Percentiles rank a stretch among this genome's conserved stretches.
Evolutionary conservation across 2,113 vertebrate genomes (phyloP).

Genomic region (Poeciliopsis occidentalis): DNA sequence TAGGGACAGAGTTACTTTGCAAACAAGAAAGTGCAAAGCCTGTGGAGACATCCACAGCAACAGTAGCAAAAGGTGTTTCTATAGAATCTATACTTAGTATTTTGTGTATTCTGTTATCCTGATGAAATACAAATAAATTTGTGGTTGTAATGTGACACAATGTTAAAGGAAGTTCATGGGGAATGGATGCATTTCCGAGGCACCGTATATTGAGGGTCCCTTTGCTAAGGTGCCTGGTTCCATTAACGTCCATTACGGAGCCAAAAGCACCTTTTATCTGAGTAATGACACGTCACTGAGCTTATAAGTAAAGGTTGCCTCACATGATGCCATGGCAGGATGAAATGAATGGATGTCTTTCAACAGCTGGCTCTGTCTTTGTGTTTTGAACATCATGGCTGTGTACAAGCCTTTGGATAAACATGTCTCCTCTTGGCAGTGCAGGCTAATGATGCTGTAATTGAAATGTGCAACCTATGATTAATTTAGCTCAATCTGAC

Average conservation of each 20-base stretch:
- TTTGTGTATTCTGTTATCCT: neutral
- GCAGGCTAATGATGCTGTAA: slow-evolving; percentile 38
- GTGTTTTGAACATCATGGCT: slow-evolving; percentile 20
- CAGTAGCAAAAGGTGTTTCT: neutral
- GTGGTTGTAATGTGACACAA: neutral
- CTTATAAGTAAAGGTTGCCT: slow-evolving; percentile 60
- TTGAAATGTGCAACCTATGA: slow-evolving; percentile 19
- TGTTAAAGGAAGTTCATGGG: neutral
- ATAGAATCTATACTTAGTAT: neutral
- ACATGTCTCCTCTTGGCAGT: slow-evolving; percentile 49
- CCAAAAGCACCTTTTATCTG: slow-evolving; percentile 57
- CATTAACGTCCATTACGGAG: slow-evolving; percentile 61
- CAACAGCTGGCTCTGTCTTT: slow-evolving; percentile 44
- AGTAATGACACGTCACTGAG: slow-evolving; percentile 56
- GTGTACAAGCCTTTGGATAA: slow-evolving; percentile 38
- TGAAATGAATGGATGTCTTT: slow-evolving; percentile 65
- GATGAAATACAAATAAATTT: neutral
- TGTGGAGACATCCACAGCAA: too few species aligned
- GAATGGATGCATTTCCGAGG: neutral
- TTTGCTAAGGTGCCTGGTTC: slow-evolving; percentile 54
- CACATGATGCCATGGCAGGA: slow-evolving; percentile 51
- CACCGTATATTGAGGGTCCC: slow-evolving; percentile 24
- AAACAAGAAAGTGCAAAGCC: too few species aligned
- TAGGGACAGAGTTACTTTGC: too few species aligned
- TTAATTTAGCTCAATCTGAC: slow-evolving; percentile 47